Evolutionary conservation across 2,797 vertebrate genomes (phyloP).

Genomic region (Delichon dasypus): DNA sequence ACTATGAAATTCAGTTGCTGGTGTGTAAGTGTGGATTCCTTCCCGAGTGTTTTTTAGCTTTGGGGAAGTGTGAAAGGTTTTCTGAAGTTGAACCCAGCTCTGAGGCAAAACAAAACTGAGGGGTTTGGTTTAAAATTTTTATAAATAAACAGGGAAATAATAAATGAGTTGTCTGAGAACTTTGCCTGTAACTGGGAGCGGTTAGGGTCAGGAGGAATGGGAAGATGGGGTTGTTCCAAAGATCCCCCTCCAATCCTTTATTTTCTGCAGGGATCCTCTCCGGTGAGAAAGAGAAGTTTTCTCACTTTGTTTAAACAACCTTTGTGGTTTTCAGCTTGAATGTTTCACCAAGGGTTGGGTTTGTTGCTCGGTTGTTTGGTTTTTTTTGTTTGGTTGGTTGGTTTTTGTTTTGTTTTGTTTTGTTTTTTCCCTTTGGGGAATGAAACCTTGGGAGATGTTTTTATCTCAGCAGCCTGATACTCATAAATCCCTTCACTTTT

Average conservation of each 20-base stretch:
- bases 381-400: neutral
- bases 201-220: neutral
- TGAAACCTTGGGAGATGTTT: constrained; percentile 1
- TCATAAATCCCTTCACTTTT: neutral
- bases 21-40: neutral
- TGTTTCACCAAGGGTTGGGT: neutral
- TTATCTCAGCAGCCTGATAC: neutral
- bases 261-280: neutral
- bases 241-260: neutral
- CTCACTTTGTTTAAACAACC: neutral
- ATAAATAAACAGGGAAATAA: neutral
- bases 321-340: neutral
- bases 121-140: neutral
- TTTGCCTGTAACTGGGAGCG: neutral
- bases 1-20: neutral
- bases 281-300: neutral
- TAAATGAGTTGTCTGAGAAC: neutral
- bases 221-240: neutral
- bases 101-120: neutral
- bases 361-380: neutral
- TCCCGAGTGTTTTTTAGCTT: neutral
- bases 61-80: neutral
- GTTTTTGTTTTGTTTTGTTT: neutral
- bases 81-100: neutral
- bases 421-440: neutral